phyloP scores from a whole-genome alignment of 2,113 vertebrate genomes.

The Rhynchopsitta pachyrhyncha region DNA sequence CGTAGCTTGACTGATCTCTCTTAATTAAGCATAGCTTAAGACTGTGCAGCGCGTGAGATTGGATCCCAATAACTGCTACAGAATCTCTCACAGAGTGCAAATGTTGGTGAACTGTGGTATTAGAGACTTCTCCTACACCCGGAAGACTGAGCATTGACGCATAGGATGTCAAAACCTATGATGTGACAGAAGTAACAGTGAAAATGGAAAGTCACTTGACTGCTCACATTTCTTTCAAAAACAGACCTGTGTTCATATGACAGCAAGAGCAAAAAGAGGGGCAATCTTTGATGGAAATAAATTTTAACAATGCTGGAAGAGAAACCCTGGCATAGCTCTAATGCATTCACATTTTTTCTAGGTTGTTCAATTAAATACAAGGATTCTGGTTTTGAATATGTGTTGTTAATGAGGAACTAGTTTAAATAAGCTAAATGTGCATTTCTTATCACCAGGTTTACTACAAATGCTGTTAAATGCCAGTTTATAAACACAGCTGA shows the following conservation, averaged over 20 bases:
- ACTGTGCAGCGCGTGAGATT: neutral
- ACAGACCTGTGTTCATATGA: neutral
- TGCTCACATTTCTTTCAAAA: neutral
- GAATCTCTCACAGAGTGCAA: neutral
- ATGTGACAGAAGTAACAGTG: neutral
- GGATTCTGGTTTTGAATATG: neutral
- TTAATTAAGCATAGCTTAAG: neutral
- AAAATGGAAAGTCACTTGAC: neutral
- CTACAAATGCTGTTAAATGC: neutral
- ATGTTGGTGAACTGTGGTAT: neutral
- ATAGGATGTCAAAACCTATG: neutral
- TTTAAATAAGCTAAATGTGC: neutral
- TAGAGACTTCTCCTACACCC: neutral
- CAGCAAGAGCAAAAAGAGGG: neutral
- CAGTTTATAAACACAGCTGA: neutral
- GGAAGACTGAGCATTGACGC: neutral
- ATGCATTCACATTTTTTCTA: accelerated
- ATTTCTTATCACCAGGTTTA: neutral
- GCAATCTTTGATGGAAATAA: neutral
- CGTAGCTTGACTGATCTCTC: neutral
- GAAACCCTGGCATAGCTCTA: neutral
- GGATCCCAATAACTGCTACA: neutral
- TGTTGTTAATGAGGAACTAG: neutral
- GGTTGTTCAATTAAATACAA: neutral
- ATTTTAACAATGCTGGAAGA: neutral